phyloP scores from a whole-genome alignment of 2,888 invertebrate species.

The Adelognathus sp. region DNA sequence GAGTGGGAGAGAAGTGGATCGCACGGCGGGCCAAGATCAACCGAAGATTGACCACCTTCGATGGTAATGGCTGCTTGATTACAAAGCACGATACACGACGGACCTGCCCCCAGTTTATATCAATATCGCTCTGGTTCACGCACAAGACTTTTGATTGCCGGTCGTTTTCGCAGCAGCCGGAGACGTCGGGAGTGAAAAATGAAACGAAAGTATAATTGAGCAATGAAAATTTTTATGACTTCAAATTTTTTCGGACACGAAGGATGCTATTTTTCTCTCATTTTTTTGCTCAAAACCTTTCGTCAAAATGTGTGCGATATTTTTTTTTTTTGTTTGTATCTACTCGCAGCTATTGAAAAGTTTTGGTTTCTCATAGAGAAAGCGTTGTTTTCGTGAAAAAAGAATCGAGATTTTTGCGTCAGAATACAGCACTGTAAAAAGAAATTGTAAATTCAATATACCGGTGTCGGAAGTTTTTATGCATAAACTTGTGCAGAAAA shows the following conservation, averaged over 20 bases:
- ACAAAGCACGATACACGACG: conserved; percentile 76
- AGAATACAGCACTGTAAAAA: too few species aligned
- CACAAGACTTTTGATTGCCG: conserved; percentile 39
- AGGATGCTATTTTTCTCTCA: neutral
- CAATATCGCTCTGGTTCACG: conserved; percentile 77
- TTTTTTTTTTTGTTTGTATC: neutral
- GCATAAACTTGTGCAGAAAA: too few species aligned
- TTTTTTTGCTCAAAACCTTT: neutral
- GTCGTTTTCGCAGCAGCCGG: neutral
- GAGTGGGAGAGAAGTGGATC: conserved; percentile 28
- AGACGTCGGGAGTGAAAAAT: neutral
- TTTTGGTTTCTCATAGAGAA: too few species aligned
- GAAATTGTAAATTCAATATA: too few species aligned
- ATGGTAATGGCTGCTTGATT: conserved; percentile 79
- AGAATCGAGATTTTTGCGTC: too few species aligned
- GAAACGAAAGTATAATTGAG: neutral
- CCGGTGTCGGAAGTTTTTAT: too few species aligned
- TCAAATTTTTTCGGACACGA: neutral
- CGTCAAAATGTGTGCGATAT: neutral
- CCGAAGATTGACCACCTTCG: conserved; percentile 79
- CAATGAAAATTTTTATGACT: neutral
- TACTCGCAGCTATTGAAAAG: too few species aligned
- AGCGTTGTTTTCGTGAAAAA: too few species aligned
- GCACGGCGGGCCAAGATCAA: conserved; percentile 61
- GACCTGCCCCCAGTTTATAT: conserved; percentile 80